Percentiles rank a stretch among this genome's conserved stretches.
These are phyloP conservation scores for Perdita meconis DNA, from an alignment of 2,888 invertebrate genomes.

Conservation along the genomic window DNA sequence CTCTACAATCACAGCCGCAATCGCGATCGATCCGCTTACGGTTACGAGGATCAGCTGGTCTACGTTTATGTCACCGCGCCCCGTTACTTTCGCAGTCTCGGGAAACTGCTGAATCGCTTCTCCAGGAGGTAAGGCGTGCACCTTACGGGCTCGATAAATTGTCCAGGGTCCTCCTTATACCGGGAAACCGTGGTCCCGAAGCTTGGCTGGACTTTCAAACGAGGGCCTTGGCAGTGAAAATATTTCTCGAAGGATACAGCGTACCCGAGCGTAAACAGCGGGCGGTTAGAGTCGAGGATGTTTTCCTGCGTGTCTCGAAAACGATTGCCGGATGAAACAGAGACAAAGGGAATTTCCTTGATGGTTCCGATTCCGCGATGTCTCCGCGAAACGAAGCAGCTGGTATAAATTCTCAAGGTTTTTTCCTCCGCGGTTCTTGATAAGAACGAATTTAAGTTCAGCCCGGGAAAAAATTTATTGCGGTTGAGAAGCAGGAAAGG, in stretches of 20 bases:
- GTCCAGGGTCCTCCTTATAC: constrained; percentile 6
- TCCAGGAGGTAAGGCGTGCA: constrained; percentile 79
- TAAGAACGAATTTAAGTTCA: constrained; percentile 23
- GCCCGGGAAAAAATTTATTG: constrained; percentile 34
- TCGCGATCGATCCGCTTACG: constrained; percentile 56
- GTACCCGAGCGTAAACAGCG: neutral
- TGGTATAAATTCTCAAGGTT: constrained; percentile 7
- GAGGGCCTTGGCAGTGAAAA: neutral
- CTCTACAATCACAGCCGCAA: constrained; percentile 70
- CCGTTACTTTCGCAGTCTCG: constrained; percentile 80
- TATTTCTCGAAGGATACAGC: neutral
- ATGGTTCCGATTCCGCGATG: neutral
- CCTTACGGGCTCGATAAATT: constrained; percentile 25
- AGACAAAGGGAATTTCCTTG: neutral
- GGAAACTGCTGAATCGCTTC: constrained; percentile 81
- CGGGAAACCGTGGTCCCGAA: neutral
- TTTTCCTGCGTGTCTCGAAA: neutral
- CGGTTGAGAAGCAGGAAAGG: neutral
- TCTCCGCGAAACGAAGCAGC: constrained; percentile 1
- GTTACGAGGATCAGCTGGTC: constrained; percentile 75
- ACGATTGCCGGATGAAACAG: neutral
- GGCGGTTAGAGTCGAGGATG: neutral
- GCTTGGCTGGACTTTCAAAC: neutral
- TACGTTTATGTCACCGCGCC: constrained; percentile 82
- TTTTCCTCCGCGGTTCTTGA: constrained; percentile 12